phyloP scores from a whole-genome alignment of 2,888 invertebrate genomes.

The Leptothorax acervorum region DNA sequence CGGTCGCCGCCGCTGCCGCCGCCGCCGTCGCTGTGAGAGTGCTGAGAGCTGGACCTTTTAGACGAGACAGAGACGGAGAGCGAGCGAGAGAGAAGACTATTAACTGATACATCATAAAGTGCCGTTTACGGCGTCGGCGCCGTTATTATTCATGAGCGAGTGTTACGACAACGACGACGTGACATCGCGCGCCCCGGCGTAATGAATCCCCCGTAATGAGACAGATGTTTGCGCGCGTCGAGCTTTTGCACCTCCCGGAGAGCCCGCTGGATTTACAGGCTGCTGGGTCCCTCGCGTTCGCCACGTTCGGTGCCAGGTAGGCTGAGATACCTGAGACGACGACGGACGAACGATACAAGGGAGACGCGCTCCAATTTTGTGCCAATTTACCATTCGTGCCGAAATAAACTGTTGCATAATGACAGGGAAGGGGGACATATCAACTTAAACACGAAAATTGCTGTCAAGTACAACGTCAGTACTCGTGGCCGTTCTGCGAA shows the following conservation, averaged over 20 bases:
- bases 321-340: background rate
- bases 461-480: background rate
- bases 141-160: conserved; percentile 73
- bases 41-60: conserved; percentile 68
- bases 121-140: conserved; percentile 72
- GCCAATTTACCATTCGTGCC: conserved; percentile 14
- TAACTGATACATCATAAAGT: conserved; percentile 79
- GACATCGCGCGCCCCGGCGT: conserved; percentile 42
- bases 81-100: conserved; percentile 64
- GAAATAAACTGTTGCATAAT: background rate
- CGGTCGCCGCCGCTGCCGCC: conserved; percentile 45
- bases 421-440: background rate
- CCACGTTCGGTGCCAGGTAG: background rate
- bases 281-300: background rate
- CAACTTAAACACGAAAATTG: conserved; percentile 2
- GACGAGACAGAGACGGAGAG: conserved; percentile 46
- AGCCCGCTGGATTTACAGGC: conserved; percentile 20
- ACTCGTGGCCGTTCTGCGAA: background rate
- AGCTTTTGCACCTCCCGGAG: conserved; percentile 34
- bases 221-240: conserved; percentile 46
- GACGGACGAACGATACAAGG: background rate
- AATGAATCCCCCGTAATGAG: conserved; percentile 74
- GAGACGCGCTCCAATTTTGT: background rate
- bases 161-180: conserved; percentile 56
- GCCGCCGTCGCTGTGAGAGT: conserved; percentile 60